These are phyloP conservation scores for Venustaconcha ellipsiformis DNA, from an alignment of 1,140 invertebrate genomes.

Conservation along the genomic window DNA sequence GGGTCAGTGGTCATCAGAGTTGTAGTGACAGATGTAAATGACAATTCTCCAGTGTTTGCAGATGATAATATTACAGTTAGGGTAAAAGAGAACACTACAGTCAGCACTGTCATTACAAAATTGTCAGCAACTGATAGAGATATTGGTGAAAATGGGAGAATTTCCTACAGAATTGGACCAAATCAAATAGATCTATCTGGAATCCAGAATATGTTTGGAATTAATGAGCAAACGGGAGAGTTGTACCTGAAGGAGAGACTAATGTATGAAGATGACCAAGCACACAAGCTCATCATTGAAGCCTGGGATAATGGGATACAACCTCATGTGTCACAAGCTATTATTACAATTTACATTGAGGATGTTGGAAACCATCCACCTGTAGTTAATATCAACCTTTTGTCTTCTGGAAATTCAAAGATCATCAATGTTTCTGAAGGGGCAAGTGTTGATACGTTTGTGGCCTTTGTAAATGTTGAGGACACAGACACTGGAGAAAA, in stretches of 20 bases:
- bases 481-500: slow-evolving; percentile 32
- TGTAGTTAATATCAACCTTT: slow-evolving; percentile 33
- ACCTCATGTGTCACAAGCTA: slow-evolving; percentile 35
- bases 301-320: slow-evolving; percentile 51
- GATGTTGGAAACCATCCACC: slow-evolving; percentile 53
- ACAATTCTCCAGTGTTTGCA: slow-evolving; percentile 84
- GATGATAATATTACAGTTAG: slow-evolving; percentile 76
- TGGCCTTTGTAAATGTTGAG: slow-evolving; percentile 30
- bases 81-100: slow-evolving; percentile 80
- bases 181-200: slow-evolving; percentile 75
- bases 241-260: slow-evolving; percentile 41
- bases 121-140: slow-evolving; percentile 85
- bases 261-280: slow-evolving; percentile 40
- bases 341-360: slow-evolving; percentile 32
- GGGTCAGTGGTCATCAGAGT: slow-evolving; percentile 90
- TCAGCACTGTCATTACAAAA: slow-evolving; percentile 80
- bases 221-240: slow-evolving; percentile 42
- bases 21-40: slow-evolving; percentile 92
- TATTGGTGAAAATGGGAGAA: slow-evolving; percentile 78
- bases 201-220: slow-evolving; percentile 74
- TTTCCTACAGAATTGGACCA: slow-evolving; percentile 73
- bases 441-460: slow-evolving; percentile 33
- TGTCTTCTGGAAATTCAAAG: slow-evolving; percentile 14
- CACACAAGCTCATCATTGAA: slow-evolving; percentile 50
- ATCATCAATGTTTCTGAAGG: slow-evolving; percentile 38